Evolutionary conservation across 2,113 vertebrate genomes (phyloP).

Genomic region (Nansenia antarctica): DNA sequence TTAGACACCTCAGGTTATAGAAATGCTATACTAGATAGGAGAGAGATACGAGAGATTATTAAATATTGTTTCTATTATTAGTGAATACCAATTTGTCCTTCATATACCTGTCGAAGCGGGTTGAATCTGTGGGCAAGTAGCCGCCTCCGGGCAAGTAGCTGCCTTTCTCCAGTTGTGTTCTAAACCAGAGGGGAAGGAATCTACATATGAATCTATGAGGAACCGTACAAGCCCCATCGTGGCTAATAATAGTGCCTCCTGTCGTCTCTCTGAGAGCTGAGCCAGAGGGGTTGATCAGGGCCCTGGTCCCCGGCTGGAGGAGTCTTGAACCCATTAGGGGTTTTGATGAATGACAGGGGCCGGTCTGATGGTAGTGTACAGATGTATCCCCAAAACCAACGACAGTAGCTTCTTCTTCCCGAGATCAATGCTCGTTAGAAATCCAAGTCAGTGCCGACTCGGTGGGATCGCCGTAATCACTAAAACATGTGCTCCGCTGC

Average conservation of each 20-base stretch:
- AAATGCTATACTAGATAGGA: too few relatives aligned
- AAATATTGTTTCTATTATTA: too few relatives aligned
- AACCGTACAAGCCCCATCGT: background rate
- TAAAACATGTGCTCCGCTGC: conserved; percentile 59
- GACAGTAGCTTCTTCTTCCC: conserved; percentile 60
- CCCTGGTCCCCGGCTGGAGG: conserved; percentile 15
- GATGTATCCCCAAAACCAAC: conserved; percentile 35
- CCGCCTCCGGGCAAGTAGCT: too few relatives aligned
- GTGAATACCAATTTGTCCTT: too few relatives aligned
- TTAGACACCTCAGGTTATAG: too few relatives aligned
- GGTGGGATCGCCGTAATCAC: conserved; percentile 57
- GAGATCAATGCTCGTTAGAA: conserved; percentile 51
- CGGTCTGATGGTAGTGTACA: conserved; percentile 40
- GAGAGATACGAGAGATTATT: too few relatives aligned
- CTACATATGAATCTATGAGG: background rate
- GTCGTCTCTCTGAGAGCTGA: too few relatives aligned
- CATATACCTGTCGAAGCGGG: too few relatives aligned
- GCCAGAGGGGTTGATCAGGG: conserved; percentile 25
- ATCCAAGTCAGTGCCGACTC: conserved; percentile 51
- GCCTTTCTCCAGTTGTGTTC: too few relatives aligned
- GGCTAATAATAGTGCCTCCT: background rate
- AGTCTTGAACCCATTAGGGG: conserved; percentile 43
- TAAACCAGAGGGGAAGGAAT: background rate
- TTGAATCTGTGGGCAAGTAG: too few relatives aligned
- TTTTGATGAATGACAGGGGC: conserved; percentile 51